phyloP scores from a whole-genome alignment of 2,113 vertebrate species.

The Crocuta crocuta region DNA sequence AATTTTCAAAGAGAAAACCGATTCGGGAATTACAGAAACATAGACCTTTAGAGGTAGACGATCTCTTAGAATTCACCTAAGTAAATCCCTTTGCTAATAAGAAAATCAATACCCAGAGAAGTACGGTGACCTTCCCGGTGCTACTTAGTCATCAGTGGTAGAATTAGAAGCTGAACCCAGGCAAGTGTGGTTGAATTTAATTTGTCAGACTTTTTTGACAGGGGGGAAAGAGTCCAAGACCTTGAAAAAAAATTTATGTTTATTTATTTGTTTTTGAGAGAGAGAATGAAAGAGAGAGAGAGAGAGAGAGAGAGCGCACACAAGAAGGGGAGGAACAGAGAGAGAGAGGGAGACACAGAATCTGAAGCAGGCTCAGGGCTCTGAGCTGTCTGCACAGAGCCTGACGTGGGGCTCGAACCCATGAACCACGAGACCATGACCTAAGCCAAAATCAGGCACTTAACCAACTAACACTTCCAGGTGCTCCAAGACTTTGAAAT shows the following conservation, averaged over 20 bases:
- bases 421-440: no score
- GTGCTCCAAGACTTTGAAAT: neutral
- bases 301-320: no score
- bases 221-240: neutral
- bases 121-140: rapidly evolving
- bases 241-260: neutral
- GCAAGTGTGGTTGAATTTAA: neutral
- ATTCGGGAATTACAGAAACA: neutral
- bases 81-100: neutral
- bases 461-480: no score
- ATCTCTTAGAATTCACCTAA: neutral
- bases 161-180: neutral
- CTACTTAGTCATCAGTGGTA: neutral
- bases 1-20: neutral
- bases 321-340: no score
- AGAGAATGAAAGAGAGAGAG: no score
- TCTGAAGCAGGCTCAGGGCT: no score
- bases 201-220: neutral
- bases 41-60: neutral
- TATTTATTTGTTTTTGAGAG: no score
- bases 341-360: no score
- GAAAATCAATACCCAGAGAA: neutral
- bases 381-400: no score
- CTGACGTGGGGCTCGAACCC: no score
- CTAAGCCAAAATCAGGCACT: no score